A percentile compares a stretch with the other conserved stretches of the same genome.
Conservation (phyloP, 1,140 invertebrate species). For the Lordiphosa clarofinis region DNA sequence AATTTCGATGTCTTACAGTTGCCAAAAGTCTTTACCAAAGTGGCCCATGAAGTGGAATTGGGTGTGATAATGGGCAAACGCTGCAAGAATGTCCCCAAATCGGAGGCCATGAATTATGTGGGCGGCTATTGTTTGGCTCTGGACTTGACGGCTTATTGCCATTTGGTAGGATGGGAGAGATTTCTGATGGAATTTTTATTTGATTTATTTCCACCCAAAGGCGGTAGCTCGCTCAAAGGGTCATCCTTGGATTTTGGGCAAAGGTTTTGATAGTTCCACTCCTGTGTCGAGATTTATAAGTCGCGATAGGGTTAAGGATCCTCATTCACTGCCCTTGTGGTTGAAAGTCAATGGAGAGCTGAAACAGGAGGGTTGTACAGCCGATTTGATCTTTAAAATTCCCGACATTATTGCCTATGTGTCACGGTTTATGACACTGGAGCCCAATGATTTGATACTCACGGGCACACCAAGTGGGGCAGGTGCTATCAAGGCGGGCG, state of each 20-base stretch:
- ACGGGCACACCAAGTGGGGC: slow-evolving; percentile 90
- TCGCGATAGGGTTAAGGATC: slow-evolving; percentile 83
- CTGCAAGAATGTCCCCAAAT: slow-evolving; percentile 82
- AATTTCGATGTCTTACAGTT: slow-evolving; percentile 80
- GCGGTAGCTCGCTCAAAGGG: slow-evolving; percentile 84
- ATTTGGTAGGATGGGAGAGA: slow-evolving; percentile 68
- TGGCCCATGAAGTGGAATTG: slow-evolving; percentile 91
- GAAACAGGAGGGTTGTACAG: slow-evolving; percentile 83
- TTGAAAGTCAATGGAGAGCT: slow-evolving; percentile 83
- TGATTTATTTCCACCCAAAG: slow-evolving; percentile 62
- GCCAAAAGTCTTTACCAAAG: slow-evolving; percentile 82
- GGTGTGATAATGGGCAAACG: slow-evolving; percentile 86
- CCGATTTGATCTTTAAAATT: slow-evolving; percentile 87
- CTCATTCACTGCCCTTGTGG: slow-evolving; percentile 84
- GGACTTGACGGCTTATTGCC: slow-evolving; percentile 86
- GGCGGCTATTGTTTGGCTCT: slow-evolving; percentile 88
- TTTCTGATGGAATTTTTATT: too few species aligned
- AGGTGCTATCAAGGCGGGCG: slow-evolving; percentile 84
- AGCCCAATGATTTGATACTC: slow-evolving; percentile 88
- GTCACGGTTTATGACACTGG: slow-evolving; percentile 87
- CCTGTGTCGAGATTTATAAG: slow-evolving; percentile 87
- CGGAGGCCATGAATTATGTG: slow-evolving; percentile 84
- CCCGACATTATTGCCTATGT: slow-evolving; percentile 85
- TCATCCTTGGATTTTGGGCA: slow-evolving; percentile 88
- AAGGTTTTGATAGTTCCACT: slow-evolving; percentile 91